Evolutionary conservation across 2,797 vertebrate species (phyloP).

Genomic region (Myotis planiceps): DNA sequence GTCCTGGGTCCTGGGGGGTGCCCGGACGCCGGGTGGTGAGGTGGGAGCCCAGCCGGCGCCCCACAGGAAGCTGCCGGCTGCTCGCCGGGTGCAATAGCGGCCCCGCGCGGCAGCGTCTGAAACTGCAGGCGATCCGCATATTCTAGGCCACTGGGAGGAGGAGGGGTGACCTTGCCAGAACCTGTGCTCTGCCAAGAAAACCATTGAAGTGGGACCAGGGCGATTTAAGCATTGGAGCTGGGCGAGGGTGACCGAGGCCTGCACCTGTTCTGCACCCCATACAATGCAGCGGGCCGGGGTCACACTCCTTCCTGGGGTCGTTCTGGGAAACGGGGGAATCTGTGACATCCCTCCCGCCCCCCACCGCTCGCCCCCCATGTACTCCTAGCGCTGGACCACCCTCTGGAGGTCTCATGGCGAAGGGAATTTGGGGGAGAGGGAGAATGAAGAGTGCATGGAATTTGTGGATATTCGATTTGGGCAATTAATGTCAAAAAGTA

Average conservation of each 20-base stretch:
- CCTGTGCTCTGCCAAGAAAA: rapidly evolving
- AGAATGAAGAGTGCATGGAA: background rate
- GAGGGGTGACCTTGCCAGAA: background rate
- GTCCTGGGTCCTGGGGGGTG: background rate
- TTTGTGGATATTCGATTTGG: background rate
- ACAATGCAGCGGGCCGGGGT: rapidly evolving
- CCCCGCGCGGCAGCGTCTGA: background rate
- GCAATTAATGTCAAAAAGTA: background rate
- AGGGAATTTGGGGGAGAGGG: background rate
- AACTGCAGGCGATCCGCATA: background rate
- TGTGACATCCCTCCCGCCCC: too few relatives aligned
- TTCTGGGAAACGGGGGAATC: background rate
- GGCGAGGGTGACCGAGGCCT: too few relatives aligned
- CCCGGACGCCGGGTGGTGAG: rapidly evolving
- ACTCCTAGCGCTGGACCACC: background rate
- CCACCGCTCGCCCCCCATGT: background rate
- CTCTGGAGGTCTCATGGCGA: background rate
- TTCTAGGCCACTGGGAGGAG: rapidly evolving
- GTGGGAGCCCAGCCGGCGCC: rapidly evolving
- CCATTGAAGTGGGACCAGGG: background rate
- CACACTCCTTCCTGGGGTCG: background rate
- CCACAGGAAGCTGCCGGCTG: rapidly evolving
- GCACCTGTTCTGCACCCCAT: background rate
- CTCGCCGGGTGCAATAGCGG: background rate
- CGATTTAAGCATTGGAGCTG: too few relatives aligned